A percentile compares a stretch with the other conserved stretches of the same genome.
These are phyloP conservation scores for Subanguina moxae DNA, from an alignment of 1,140 invertebrate species.

Conservation along the genomic window DNA sequence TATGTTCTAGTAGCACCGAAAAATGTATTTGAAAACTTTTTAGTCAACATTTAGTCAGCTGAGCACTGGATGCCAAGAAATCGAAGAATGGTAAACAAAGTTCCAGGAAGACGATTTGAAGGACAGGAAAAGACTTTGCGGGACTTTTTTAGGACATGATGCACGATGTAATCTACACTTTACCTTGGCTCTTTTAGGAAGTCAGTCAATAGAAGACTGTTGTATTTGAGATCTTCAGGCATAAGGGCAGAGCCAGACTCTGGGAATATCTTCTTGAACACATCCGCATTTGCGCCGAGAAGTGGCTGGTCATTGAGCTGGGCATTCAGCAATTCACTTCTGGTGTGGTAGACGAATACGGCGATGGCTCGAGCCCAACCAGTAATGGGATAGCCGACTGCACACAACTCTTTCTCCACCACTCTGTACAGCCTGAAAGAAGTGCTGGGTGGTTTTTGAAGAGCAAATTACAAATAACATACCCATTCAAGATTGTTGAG, in stretches of 20 bases:
- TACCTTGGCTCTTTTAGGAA: conserved; percentile 15
- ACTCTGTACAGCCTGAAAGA: conserved; percentile 28
- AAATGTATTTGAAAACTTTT: too few species aligned
- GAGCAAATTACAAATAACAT: not conserved
- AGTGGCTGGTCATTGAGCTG: conserved; percentile 1
- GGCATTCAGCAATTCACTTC: conserved; percentile 21
- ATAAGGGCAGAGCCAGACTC: conserved; percentile 17
- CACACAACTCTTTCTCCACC: conserved; percentile 21
- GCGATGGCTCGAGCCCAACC: conserved; percentile 38
- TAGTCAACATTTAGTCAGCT: too few species aligned
- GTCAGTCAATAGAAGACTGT: conserved; percentile 26
- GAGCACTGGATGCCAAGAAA: too few species aligned
- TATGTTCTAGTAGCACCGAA: too few species aligned
- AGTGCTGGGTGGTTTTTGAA: not conserved
- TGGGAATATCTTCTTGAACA: conserved; percentile 35
- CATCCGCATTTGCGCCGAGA: conserved; percentile 18
- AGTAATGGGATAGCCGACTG: conserved; percentile 23
- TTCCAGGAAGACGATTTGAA: too few species aligned
- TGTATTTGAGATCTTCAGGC: conserved; percentile 33
- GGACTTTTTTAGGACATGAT: too few species aligned
- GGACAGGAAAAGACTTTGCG: too few species aligned
- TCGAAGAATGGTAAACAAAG: too few species aligned
- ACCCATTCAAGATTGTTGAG: conserved; percentile 34
- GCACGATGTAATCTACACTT: too few species aligned
- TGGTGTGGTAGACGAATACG: conserved; percentile 33